Evolutionary conservation across 35 echinoderm and acorn worm genomes (phyloP), one percentile per base, ranked within the genome.

Genomic region (Strongylocentrotus purpuratus): DNA sequence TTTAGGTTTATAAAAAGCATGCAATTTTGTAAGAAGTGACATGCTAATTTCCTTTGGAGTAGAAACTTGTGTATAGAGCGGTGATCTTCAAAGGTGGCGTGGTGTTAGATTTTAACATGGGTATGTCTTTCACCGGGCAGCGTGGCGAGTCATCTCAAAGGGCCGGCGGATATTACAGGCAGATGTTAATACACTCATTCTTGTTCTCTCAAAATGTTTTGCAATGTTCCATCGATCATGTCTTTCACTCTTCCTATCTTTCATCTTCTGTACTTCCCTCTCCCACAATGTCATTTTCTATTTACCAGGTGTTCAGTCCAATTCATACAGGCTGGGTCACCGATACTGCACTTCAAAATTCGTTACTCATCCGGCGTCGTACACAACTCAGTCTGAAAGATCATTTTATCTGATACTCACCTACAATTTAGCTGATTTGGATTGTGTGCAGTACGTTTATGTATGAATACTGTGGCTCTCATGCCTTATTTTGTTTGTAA

Each of bases 181-280:
- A 78, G 65, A 78, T 78, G 65, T 78, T 78, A 28, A 22, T 78
- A 28, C 28, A 28, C 15, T 78, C 65, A 78, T 78, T 78, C 65
- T 78, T 78, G 65, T 78, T 8, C 18, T 78, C 65, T 78, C 65
- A 78, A 78, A 78, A 78, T 78, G 65, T 78, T 78, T n/a, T 28
- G 65, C 65, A 78, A 78, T 78, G 65, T 78, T 78, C 65, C 65
- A 78, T 78, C 65, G 65, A 78, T 78, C 65, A 78, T n/a, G 20
- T 78, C 65, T 78, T 78, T n/a, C 65, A 78, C 28, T 78, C 20
- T 28, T n/a, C 65, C 65, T 78, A 78, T 78, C 65, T 78, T 28
- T 78, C 25, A 71, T 71, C 61, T 71, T 71, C 1, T 78, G 7
- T 22, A 7, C 20, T 28, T 78, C 8, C 65, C 20, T 28, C 65